Conservation (phyloP, 2,113 vertebrate genomes). For the Eptatretus burgeri region DNA sequence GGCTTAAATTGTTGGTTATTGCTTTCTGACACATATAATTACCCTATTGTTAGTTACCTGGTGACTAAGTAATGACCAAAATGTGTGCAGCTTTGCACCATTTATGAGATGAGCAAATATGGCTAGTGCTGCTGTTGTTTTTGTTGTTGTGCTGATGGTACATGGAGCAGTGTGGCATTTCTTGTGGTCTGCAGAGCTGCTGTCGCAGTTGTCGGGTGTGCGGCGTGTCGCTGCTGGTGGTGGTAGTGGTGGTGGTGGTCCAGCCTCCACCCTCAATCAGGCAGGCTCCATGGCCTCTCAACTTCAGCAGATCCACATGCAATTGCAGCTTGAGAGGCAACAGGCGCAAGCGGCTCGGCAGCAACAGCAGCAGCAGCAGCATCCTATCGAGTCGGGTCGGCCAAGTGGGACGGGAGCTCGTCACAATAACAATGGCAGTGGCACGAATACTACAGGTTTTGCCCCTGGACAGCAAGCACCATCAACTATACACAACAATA, state of each 20-base stretch:
- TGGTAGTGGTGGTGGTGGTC: no score
- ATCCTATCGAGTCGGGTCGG: slow-evolving; percentile 14
- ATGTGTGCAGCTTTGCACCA: no score
- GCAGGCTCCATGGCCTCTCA: slow-evolving; percentile 85
- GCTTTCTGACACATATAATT: no score
- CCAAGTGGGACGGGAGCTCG: slow-evolving; percentile 1
- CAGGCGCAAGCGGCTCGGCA: slow-evolving; percentile 84
- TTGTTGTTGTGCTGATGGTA: no score
- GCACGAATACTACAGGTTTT: background rate
- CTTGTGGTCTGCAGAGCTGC: slow-evolving; percentile 35
- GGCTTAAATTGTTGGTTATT: no score
- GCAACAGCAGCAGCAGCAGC: slow-evolving; percentile 55
- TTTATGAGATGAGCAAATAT: no score
- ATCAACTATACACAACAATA: background rate
- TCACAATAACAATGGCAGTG: background rate
- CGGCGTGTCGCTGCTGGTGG: slow-evolving; percentile 73
- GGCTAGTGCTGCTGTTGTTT: no score
- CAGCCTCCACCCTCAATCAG: slow-evolving; percentile 40
- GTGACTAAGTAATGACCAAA: background rate
- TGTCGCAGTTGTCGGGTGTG: slow-evolving; percentile 90
- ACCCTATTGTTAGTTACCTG: background rate
- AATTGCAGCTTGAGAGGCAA: slow-evolving; percentile 76
- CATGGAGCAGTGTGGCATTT: no score
- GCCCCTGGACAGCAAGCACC: background rate
- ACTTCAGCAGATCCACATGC: slow-evolving; percentile 95